Percentiles rank a stretch among this genome's conserved stretches.
phyloP scores from a whole-genome alignment of 2,888 invertebrate genomes.

The Eledone cirrhosa region DNA sequence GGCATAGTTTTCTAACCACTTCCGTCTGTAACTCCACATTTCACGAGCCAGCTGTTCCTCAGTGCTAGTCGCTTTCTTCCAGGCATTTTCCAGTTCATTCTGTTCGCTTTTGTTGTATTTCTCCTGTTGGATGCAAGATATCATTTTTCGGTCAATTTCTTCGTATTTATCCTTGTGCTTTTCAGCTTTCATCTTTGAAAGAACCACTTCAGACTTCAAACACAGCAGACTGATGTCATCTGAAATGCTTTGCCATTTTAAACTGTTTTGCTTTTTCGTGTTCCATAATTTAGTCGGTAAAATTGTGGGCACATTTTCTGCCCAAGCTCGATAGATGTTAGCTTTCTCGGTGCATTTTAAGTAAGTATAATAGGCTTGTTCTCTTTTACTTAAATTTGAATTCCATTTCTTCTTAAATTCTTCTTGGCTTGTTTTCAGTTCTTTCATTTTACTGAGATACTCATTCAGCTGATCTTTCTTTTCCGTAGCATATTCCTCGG shows the following conservation, averaged over 20 bases:
- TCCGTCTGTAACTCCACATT: constrained; percentile 9
- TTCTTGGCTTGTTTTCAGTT: background rate
- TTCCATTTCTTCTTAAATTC: constrained; percentile 1
- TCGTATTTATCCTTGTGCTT: constrained; percentile 15
- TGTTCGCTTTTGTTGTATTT: background rate
- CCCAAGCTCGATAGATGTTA: background rate
- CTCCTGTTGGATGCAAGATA: background rate
- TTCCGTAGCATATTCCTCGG: no score
- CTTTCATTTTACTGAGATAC: no score
- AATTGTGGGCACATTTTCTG: background rate
- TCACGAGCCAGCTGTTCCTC: background rate
- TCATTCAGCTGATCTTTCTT: no score
- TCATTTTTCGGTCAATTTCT: constrained; percentile 16
- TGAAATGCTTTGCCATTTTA: background rate
- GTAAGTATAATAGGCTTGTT: background rate
- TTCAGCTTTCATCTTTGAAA: constrained; percentile 7
- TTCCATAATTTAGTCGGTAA: constrained; percentile 17
- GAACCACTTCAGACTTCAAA: constrained; percentile 19
- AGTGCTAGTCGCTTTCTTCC: background rate
- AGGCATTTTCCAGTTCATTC: background rate
- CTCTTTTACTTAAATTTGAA: background rate
- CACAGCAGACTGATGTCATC: constrained; percentile 11
- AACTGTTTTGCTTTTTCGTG: constrained; percentile 16
- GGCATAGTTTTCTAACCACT: constrained; percentile 15
- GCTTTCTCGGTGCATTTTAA: background rate